phyloP scores from a whole-genome alignment of 64 coral and sea anemone genomes.

The Hydrozoanthus tunicans region DNA sequence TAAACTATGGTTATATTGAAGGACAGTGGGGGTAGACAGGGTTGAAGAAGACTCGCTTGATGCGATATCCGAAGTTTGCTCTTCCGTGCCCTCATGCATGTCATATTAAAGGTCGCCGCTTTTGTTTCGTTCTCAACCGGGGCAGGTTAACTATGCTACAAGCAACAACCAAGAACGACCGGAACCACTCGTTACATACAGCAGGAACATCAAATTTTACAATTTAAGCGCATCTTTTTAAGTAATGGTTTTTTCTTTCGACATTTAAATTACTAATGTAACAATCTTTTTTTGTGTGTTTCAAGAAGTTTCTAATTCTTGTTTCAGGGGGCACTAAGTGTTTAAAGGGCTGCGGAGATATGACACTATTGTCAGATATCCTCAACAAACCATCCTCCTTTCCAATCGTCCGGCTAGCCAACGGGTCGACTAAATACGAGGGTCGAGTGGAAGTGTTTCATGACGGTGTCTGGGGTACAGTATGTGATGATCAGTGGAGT shows the following conservation, averaged over 20 bases:
- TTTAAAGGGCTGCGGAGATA: not conserved
- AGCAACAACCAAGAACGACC: too few species aligned
- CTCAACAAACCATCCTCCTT: not conserved
- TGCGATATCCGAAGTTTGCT: too few species aligned
- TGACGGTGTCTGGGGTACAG: constrained; percentile 49
- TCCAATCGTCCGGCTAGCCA: constrained; percentile 14
- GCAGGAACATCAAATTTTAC: not conserved
- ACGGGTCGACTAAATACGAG: constrained; percentile 39
- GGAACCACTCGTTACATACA: too few species aligned
- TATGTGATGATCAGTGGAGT: constrained; percentile 42
- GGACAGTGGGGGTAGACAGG: too few species aligned
- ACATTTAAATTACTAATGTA: not conserved
- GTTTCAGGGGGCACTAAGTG: constrained; percentile 16
- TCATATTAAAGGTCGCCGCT: too few species aligned
- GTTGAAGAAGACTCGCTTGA: too few species aligned
- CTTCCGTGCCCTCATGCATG: too few species aligned
- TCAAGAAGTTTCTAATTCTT: not conserved
- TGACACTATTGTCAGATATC: not conserved
- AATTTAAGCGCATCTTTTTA: not conserved
- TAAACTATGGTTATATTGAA: too few species aligned
- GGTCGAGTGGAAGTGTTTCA: constrained; percentile 53
- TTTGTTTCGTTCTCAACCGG: too few species aligned
- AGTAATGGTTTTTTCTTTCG: too few species aligned
- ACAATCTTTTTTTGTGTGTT: not conserved
- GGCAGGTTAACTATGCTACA: too few species aligned